phyloP scores from a whole-genome alignment of 2,113 vertebrate genomes.

The Penelope pileata region DNA sequence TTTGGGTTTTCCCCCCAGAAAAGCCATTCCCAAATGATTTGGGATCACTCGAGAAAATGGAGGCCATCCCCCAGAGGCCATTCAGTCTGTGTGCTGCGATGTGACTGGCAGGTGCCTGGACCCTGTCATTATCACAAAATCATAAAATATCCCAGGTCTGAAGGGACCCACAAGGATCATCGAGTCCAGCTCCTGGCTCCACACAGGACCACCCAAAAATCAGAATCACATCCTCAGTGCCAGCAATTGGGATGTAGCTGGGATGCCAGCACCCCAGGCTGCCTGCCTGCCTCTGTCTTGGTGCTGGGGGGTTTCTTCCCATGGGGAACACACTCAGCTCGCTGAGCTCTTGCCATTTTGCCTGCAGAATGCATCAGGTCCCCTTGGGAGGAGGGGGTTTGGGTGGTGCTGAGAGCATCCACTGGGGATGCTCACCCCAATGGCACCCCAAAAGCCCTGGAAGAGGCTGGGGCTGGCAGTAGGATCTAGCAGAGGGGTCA shows the following conservation, averaged over 20 bases:
- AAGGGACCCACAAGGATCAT: too few species aligned
- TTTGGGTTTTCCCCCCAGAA: neutral
- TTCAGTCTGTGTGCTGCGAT: neutral
- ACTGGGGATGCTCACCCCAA: accelerated
- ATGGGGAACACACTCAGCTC: neutral
- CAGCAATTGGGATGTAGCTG: constrained; percentile 36
- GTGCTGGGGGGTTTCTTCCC: neutral
- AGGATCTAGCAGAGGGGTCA: neutral
- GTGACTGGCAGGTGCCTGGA: neutral
- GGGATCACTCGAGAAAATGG: neutral
- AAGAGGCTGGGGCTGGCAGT: neutral
- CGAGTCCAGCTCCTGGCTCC: too few species aligned
- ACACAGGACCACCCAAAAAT: too few species aligned
- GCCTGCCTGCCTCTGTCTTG: constrained; percentile 15
- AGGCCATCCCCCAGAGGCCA: neutral
- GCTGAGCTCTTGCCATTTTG: neutral
- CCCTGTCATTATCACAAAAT: neutral
- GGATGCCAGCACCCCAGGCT: constrained; percentile 14
- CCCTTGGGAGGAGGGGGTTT: neutral
- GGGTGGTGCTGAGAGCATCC: neutral
- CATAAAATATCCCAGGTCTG: too few species aligned
- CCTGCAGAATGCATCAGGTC: neutral
- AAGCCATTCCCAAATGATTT: neutral
- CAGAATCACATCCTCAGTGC: neutral
- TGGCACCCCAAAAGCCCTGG: neutral